These are phyloP conservation scores for Okamejei kenojei DNA, from an alignment of 2,797 vertebrate genomes.

Conservation along the genomic window DNA sequence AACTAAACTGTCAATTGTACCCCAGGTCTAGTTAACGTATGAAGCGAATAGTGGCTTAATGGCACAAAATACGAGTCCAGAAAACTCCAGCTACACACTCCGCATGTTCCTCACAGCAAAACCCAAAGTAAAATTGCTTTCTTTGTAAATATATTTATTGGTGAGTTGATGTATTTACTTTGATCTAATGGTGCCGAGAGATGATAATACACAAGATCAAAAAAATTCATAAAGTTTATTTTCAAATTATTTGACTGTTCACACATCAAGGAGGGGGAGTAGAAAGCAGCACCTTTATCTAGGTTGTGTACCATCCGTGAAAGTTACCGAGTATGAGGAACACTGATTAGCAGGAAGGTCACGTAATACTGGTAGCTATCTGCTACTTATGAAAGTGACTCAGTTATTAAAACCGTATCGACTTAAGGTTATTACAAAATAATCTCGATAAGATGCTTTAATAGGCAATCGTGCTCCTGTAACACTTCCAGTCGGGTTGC, in stretches of 20 bases:
- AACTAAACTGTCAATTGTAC: too few relatives aligned
- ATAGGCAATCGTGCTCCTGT: background rate
- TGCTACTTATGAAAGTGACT: background rate
- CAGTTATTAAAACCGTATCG: conserved; percentile 33
- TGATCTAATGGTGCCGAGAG: conserved; percentile 40
- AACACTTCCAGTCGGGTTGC: background rate
- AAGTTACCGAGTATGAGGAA: conserved; percentile 43
- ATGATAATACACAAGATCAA: conserved; percentile 33
- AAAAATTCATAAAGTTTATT: conserved; percentile 42
- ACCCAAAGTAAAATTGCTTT: background rate
- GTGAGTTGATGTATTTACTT: conserved; percentile 1
- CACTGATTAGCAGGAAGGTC: conserved; percentile 41
- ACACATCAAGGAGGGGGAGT: conserved; percentile 2
- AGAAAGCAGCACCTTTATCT: conserved; percentile 42
- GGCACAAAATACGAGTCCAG: background rate
- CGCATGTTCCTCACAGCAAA: background rate
- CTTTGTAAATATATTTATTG: background rate
- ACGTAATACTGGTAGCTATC: conserved; percentile 44
- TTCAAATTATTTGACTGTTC: conserved; percentile 43
- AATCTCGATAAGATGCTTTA: background rate
- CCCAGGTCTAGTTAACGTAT: background rate
- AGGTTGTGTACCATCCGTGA: conserved; percentile 46
- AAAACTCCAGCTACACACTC: background rate
- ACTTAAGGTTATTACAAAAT: background rate
- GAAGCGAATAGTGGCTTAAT: background rate